These are phyloP conservation scores for Myotis brandtii DNA, from an alignment of 2,113 vertebrate genomes.

Conservation along the genomic window DNA sequence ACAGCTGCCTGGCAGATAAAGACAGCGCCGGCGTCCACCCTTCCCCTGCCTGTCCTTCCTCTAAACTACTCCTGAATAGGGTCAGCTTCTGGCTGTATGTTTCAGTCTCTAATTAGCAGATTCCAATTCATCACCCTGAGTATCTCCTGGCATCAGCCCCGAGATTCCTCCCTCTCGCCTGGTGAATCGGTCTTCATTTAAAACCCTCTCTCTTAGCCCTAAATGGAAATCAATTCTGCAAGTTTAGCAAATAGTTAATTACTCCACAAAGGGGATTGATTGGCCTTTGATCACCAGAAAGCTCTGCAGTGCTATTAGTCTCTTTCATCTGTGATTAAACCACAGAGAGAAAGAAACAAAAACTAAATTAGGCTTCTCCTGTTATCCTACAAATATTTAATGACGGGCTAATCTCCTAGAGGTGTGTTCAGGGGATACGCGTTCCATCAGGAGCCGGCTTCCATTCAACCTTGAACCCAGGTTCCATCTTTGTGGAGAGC, in stretches of 20 bases:
- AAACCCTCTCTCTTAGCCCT: constrained; percentile 92
- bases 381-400: constrained; percentile 93
- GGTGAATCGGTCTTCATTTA: constrained; percentile 93
- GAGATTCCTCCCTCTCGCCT: constrained; percentile 88
- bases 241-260: constrained; percentile 97
- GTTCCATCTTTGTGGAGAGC: constrained; percentile 81
- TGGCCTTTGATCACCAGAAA: constrained; percentile 91
- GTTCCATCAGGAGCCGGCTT: constrained; percentile 82
- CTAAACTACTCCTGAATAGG: constrained; percentile 82
- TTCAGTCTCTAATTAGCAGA: constrained; percentile 89
- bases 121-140: constrained; percentile 90
- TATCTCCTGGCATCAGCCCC: constrained; percentile 89
- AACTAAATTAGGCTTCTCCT: constrained; percentile 93
- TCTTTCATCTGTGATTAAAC: constrained; percentile 94
- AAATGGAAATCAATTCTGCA: constrained; percentile 95
- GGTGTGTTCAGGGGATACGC: constrained; percentile 87
- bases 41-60: constrained; percentile 81
- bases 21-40: constrained; percentile 38
- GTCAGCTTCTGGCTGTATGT: constrained; percentile 87
- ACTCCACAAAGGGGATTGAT: constrained; percentile 94
- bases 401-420: constrained; percentile 90
- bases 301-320: constrained; percentile 91
- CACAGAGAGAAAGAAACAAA: constrained; percentile 92
- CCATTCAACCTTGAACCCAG: constrained; percentile 86
- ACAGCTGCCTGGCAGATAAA: constrained; percentile 80